Evolutionary conservation across 2,888 invertebrate species (phyloP), one percentile per base, ranked within the genome.

Genomic region (Catocala fraxini): DNA sequence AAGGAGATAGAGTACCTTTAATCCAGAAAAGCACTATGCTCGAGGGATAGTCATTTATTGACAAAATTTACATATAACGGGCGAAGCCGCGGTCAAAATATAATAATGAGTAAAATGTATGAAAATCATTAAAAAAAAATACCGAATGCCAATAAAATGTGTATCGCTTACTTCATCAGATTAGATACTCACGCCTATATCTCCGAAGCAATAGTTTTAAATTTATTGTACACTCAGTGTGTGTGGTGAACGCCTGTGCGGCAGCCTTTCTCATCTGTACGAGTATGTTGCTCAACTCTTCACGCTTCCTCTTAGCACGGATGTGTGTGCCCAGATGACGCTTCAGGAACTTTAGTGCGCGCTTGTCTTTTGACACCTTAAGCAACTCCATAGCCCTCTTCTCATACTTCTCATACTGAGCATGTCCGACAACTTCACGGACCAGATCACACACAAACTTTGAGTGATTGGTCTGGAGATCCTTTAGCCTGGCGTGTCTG

Each of bases 241-340:
- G 95, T 95, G 82, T 96, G 96, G 75, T 92, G 92, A 75, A 97
- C 63, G 97, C 97, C 71, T 97, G 97, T 0, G 95, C 95, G 80
- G 96, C 97, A 13, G 98, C 98, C 95, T 99, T 99, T 94, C 99
- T 97, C 97, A 99, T 98, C 95, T 98, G 98, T 80, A 98, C 97
- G 82, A 99, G 96, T 70, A 99, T 98, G 91, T 97, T 97, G 94
- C 98, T 97, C 85, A 99, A 96, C 94, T 99, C 99, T 93, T 99
- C 99, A 94, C 99, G 97, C 98, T 99, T 99, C 98, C 98, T 99
- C 96, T 99, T 99, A 82, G 98, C 99, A 83, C 99, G 97, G 87
- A 99, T 97, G 96, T 99, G 99, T 81, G 99, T 98, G 84, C 99
- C 99, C 89, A 99, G 95, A 95, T 99, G 96, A 54, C 98, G 97